Conservation (phyloP, 2,797 vertebrate species). For the Acipenser ruthenus region DNA sequence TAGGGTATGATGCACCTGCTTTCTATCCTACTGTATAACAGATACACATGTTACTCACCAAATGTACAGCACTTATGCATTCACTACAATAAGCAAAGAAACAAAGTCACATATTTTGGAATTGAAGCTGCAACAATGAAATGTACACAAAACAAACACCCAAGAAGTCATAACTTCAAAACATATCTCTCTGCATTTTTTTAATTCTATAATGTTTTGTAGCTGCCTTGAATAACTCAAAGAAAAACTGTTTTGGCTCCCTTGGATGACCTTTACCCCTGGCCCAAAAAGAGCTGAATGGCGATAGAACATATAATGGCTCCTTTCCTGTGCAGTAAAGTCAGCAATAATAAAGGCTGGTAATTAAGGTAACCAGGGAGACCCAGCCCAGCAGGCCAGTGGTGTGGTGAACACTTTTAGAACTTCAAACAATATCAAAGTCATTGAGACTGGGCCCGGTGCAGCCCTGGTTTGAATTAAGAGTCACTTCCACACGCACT, state of each 20-base stretch:
- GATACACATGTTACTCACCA: too few species aligned
- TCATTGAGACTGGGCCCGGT: slow-evolving; percentile 73
- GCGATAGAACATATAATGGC: slow-evolving; percentile 96
- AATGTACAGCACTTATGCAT: too few species aligned
- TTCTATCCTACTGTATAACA: too few species aligned
- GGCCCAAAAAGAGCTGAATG: slow-evolving; percentile 88
- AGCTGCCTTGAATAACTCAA: slow-evolving; percentile 55
- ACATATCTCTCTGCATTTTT: not conserved
- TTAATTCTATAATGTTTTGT: not conserved
- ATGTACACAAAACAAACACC: too few species aligned
- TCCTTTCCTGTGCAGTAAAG: slow-evolving; percentile 96
- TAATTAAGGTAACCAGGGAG: slow-evolving; percentile 98
- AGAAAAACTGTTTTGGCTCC: slow-evolving; percentile 73
- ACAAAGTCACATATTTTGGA: too few species aligned
- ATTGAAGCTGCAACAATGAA: too few species aligned
- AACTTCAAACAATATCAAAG: slow-evolving; percentile 98
- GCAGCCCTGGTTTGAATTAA: slow-evolving; percentile 96
- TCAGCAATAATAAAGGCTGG: slow-evolving; percentile 94
- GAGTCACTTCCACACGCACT: slow-evolving; percentile 81
- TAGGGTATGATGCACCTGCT: too few species aligned
- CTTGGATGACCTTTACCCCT: slow-evolving; percentile 89
- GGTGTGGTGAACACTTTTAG: slow-evolving; percentile 81
- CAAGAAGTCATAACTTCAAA: not conserved
- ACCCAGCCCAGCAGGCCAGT: slow-evolving; percentile 82
- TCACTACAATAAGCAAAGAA: too few species aligned